Percentiles rank a stretch among this genome's conserved stretches.
These are phyloP conservation scores for Micoletzkya japonica DNA, from an alignment of 2,888 invertebrate genomes.

Conservation along the genomic window DNA sequence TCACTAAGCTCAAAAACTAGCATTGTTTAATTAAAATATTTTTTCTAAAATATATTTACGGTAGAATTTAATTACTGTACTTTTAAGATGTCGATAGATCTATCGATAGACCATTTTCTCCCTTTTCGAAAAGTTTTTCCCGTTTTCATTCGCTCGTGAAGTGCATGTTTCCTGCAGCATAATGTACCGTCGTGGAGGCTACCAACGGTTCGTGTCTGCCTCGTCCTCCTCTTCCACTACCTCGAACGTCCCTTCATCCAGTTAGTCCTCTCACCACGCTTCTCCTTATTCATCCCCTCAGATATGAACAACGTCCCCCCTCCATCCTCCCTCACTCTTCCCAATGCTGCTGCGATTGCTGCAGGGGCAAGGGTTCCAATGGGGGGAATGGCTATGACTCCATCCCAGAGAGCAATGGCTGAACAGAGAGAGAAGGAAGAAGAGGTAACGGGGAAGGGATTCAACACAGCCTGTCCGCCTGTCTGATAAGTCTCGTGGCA, in stretches of 20 bases:
- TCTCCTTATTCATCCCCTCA: neutral
- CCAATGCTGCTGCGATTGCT: conserved; percentile 28
- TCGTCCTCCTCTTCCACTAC: conserved; percentile 25
- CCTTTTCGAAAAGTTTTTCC: too few relatives aligned
- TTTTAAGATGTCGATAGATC: too few relatives aligned
- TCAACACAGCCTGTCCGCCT: too few relatives aligned
- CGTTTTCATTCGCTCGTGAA: neutral
- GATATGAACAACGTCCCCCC: conserved; percentile 47
- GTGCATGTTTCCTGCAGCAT: neutral
- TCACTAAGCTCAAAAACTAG: too few relatives aligned
- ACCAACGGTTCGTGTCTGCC: conserved; percentile 31
- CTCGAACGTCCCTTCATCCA: neutral
- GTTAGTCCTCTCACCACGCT: neutral
- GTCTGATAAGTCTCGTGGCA: too few relatives aligned
- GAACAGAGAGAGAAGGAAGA: conserved; percentile 43
- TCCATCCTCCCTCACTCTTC: conserved; percentile 35
- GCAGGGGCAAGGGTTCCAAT: conserved; percentile 32
- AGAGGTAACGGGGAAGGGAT: too few relatives aligned
- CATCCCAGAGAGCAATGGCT: conserved; percentile 23
- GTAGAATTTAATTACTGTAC: too few relatives aligned
- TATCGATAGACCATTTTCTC: too few relatives aligned
- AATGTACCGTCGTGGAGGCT: conserved; percentile 22
- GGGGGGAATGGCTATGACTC: conserved; percentile 27
- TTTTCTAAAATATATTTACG: too few relatives aligned
- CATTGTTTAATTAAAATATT: too few relatives aligned